A percentile compares a stretch with the other conserved stretches of the same genome.
Evolutionary conservation across 2,113 vertebrate species (phyloP).

Genomic region (Cathartes aura): DNA sequence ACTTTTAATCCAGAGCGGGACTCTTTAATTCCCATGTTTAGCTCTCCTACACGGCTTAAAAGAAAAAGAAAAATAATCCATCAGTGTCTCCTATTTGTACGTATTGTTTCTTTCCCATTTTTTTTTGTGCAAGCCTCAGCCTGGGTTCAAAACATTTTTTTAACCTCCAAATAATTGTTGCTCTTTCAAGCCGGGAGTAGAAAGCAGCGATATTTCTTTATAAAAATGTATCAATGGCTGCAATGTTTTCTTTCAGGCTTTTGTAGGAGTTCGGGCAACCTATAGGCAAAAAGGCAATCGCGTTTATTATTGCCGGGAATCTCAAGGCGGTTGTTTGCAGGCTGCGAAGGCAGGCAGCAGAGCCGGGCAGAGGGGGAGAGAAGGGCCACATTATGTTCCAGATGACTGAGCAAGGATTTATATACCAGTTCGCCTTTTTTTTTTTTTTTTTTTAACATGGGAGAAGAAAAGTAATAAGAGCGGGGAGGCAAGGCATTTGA

Average conservation of each 20-base stretch:
- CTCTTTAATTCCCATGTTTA: not conserved
- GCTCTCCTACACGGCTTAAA: not conserved
- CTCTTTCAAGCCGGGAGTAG: conserved; percentile 12
- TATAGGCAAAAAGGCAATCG: conserved; percentile 85
- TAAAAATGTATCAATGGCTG: conserved; percentile 48
- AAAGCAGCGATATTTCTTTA: conserved; percentile 25
- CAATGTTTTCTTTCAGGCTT: conserved; percentile 11
- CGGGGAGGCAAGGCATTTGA: conserved; percentile 70
- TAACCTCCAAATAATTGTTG: conserved; percentile 14
- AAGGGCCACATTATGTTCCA: conserved; percentile 81
- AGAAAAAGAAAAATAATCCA: not conserved
- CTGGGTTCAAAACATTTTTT: not conserved
- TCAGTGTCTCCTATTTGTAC: not conserved
- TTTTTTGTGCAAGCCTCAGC: not conserved
- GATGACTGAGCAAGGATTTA: conserved; percentile 83
- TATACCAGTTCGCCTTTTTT: conserved; percentile 75
- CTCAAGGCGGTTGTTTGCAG: conserved; percentile 83
- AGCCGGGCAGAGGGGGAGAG: conserved; percentile 64
- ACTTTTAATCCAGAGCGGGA: not conserved
- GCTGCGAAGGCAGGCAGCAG: conserved; percentile 79
- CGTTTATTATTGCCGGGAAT: conserved; percentile 87
- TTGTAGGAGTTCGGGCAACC: conserved; percentile 77
- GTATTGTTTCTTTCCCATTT: not conserved
- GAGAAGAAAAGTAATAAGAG: conserved; percentile 84
- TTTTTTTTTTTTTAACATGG: conserved; percentile 48